Conservation (phyloP, 37 sponge, comb jelly and placozoan genomes). For the Diacarnus erythraeanus region DNA sequence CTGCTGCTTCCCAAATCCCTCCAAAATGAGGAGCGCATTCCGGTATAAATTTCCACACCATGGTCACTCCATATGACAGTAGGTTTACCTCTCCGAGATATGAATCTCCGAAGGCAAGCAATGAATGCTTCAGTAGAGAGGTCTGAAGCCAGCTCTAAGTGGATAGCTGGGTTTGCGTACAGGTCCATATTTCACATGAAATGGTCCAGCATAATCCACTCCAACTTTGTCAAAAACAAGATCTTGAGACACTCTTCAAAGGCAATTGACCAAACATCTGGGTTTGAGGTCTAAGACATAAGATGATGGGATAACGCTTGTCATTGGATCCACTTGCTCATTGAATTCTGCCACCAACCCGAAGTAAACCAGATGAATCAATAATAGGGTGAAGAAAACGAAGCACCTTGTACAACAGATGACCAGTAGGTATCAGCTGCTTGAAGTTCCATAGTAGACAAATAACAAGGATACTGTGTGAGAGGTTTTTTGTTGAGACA, state of each 20-base stretch:
- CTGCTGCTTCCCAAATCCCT: conserved; percentile 24
- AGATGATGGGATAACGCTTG: no score
- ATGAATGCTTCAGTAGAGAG: conserved; percentile 30
- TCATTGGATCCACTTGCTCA: no score
- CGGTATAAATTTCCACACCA: conserved; percentile 43
- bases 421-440: no score
- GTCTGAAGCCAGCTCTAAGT: conserved; percentile 20
- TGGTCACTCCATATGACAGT: conserved; percentile 32
- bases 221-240: conserved; percentile 34
- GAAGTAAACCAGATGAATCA: no score
- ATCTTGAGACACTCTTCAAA: conserved; percentile 17
- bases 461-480: no score
- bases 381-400: no score
- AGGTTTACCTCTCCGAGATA: conserved; percentile 17
- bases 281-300: conserved; percentile 29
- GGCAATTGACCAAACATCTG: conserved; percentile 58
- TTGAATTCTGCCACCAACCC: no score
- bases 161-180: conserved; percentile 39
- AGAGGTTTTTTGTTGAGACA: no score
- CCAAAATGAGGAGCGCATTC: conserved; percentile 30
- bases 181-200: conserved; percentile 30
- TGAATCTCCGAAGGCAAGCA: conserved; percentile 19
- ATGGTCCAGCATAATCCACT: conserved; percentile 48
- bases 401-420: no score
- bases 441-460: no score